Evolutionary conservation across 2,888 invertebrate species (phyloP), one percentile per base, ranked within the genome.

Genomic region (Alentia gelatinosa): DNA sequence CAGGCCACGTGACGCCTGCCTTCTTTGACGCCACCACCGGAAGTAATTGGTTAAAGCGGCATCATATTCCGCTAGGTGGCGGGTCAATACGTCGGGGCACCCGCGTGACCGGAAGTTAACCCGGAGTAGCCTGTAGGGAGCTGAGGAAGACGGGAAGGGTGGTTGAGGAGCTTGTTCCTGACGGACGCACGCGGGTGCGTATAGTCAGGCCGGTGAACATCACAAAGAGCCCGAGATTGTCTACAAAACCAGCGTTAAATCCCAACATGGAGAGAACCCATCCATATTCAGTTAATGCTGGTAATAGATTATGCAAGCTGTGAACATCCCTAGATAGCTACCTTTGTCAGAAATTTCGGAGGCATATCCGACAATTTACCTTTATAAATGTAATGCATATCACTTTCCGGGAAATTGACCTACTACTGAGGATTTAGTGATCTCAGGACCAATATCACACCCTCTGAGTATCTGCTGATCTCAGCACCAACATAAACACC

Each of bases 1-100:
- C 56, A 56, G 56, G 56, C 23, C 23, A 56, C 56, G 23, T 56
- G 56, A 56, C 56, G 56, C 56, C 19, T 56, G 56, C 56, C 23
- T 56, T n/a, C 56, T 56, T 56, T 56, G 56, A 56, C 56, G 56
- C 23, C 56, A 56, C n/a, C 23, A 56, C 56, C 56, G 56, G 56
- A 56, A 56, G 56, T 56, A 56, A 56, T 56, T 56, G 56, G 56
- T 56, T 56, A 56, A 56, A 56, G 56, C 56, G 56, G 56, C 56
- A 56, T 56, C 56, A 56, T 56, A 56, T 56, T 56, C 56, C 56
- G 19, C 56, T 56, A 56, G 56, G 56, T 56, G 56, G 56, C 56
- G 19, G 56, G 56, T 56, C 56, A 56, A 56, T 56, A 56, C 23
- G 56, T n/a, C 19, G 23, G n/a, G 56, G 19, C 56, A n/a, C 56